These are phyloP conservation scores for Atta cephalotes DNA, from an alignment of 1,140 invertebrate genomes.

Conservation along the genomic window DNA sequence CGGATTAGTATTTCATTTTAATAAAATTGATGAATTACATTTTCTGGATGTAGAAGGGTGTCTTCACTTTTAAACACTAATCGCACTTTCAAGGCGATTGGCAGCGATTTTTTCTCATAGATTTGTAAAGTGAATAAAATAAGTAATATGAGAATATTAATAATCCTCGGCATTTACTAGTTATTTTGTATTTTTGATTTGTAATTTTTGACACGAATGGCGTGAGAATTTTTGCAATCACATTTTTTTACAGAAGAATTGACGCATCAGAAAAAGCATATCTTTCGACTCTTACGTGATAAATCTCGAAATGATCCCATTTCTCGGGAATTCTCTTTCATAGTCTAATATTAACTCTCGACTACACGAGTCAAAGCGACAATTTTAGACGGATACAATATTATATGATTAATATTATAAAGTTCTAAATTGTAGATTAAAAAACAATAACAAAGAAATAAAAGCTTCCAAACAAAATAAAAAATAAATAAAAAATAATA, in stretches of 20 bases:
- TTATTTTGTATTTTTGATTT: slow-evolving; percentile 24
- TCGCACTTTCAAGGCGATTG: neutral
- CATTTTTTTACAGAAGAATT: slow-evolving; percentile 2
- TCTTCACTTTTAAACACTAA: neutral
- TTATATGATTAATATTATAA: no score
- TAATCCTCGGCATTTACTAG: neutral
- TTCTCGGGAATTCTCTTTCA: neutral
- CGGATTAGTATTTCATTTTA: slow-evolving; percentile 4
- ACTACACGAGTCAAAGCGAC: no score
- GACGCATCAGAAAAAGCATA: neutral
- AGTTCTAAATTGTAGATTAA: no score
- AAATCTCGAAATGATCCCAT: slow-evolving; percentile 1
- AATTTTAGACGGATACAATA: no score
- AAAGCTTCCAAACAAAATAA: no score
- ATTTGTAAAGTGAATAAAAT: slow-evolving; percentile 5
- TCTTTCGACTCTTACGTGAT: neutral
- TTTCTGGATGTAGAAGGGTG: neutral
- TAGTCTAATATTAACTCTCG: no score
- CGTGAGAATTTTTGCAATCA: slow-evolving; percentile 24
- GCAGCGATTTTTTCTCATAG: neutral
- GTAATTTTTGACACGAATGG: neutral
- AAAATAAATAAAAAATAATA: no score
- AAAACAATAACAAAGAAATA: no score
- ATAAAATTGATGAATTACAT: neutral
- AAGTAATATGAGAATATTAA: neutral